Evolutionary conservation across 2,113 vertebrate species (phyloP).

Genomic region (Willisornis vidua): DNA sequence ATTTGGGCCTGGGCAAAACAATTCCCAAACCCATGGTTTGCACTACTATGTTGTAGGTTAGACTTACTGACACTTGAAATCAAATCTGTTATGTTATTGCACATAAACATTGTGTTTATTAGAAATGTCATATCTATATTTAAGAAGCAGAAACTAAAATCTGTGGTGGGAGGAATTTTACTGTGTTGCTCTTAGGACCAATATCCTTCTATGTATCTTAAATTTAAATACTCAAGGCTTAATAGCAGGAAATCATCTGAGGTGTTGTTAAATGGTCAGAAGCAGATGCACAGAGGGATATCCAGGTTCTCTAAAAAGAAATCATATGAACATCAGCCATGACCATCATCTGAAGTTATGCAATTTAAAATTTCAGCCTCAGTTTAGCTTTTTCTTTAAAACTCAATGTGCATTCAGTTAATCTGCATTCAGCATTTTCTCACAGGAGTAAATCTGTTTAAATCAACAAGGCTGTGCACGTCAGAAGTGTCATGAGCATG

Average conservation of each 20-base stretch:
- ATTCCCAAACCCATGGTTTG: background rate
- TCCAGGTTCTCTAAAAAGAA: background rate
- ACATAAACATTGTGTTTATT: background rate
- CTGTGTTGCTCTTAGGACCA: background rate
- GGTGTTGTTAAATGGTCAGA: background rate
- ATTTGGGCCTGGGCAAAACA: background rate
- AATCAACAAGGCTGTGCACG: background rate
- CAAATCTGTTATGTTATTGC: background rate
- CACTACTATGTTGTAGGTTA: background rate
- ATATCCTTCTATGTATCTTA: background rate
- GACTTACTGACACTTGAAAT: background rate
- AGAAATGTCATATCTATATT: background rate
- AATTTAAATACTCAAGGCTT: background rate
- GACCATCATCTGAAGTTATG: background rate
- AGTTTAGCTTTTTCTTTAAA: background rate
- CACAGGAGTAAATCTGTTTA: background rate
- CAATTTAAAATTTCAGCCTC: background rate
- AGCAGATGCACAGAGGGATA: background rate
- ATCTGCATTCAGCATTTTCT: background rate
- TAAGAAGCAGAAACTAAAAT: background rate
- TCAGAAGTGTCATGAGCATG: background rate
- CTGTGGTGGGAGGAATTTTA: background rate
- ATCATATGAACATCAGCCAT: background rate
- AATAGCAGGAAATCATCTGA: background rate
- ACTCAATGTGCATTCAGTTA: background rate